A percentile compares a stretch with the other conserved stretches of the same genome.
Evolutionary conservation across 2,113 vertebrate species (phyloP).

Genomic region (Grammomys surdaster): DNA sequence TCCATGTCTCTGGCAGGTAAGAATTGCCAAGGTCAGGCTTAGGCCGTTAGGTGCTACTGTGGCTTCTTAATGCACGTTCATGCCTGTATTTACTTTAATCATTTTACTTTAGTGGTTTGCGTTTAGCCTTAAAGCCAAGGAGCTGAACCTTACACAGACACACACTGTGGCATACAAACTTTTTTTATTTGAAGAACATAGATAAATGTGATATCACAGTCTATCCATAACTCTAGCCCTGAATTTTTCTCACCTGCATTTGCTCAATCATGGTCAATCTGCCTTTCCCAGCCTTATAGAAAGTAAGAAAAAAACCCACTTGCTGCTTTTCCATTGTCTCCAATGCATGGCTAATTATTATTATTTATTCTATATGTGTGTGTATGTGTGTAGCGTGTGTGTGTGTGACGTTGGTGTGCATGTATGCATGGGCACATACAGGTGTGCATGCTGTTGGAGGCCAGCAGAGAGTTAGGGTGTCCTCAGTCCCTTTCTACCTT

Average conservation of each 20-base stretch:
- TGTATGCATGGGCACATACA: no score
- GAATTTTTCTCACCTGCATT: not conserved
- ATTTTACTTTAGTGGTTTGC: no score
- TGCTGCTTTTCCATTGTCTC: slow-evolving; percentile 20
- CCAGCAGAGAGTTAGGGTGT: not conserved
- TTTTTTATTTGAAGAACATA: not conserved
- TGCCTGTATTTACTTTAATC: not conserved
- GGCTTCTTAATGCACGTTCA: not conserved
- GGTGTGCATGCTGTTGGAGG: not conserved
- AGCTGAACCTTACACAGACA: not conserved
- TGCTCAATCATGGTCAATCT: not conserved
- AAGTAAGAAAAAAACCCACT: not conserved
- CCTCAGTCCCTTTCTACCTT: not conserved
- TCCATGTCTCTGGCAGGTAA: not conserved
- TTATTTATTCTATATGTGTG: not conserved
- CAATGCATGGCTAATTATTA: not conserved
- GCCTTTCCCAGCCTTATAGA: not conserved
- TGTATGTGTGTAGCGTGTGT: accelerated
- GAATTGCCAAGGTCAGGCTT: not conserved
- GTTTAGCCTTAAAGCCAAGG: not conserved
- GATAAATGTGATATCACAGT: not conserved
- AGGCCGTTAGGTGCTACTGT: not conserved
- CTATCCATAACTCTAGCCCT: not conserved
- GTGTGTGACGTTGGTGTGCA: not conserved
- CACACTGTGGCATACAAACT: not conserved